These are phyloP conservation scores for Ceyx melanurus DNA, from an alignment of 2,113 vertebrate species.

Conservation along the genomic window DNA sequence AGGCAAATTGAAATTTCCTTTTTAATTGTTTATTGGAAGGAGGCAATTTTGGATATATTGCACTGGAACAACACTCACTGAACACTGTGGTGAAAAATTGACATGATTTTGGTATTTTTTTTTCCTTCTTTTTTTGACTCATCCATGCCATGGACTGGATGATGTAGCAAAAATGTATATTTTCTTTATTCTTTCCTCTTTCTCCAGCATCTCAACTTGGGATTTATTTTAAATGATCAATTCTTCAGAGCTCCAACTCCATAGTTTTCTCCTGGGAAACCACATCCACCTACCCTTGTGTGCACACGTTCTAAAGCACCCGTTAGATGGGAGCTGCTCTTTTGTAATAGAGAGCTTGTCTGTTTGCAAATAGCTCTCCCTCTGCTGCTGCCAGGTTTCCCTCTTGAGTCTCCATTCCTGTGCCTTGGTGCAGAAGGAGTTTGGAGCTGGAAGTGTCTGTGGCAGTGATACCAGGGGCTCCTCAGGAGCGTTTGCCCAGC, in stretches of 20 bases:
- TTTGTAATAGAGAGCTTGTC: not conserved
- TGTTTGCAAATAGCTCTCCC: not conserved
- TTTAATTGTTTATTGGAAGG: not conserved
- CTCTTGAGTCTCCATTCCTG: not conserved
- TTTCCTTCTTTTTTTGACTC: not conserved
- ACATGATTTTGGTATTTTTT: not conserved
- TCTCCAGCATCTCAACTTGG: not conserved
- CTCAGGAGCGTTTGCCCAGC: not conserved
- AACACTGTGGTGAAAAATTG: not conserved
- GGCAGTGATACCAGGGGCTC: not conserved
- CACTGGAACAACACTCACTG: not conserved
- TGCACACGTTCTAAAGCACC: not conserved
- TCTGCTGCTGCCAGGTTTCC: not conserved
- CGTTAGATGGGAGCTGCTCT: not conserved
- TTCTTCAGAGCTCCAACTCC: not conserved
- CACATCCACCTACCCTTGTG: not conserved
- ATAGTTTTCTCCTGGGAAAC: not conserved
- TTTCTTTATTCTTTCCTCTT: not conserved
- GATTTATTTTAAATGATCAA: not conserved
- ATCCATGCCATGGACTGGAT: not conserved
- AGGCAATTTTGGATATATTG: rapidly evolving
- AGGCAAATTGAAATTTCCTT: not conserved
- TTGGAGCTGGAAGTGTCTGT: not conserved
- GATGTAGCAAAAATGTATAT: not conserved
- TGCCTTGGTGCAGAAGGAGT: not conserved